A percentile compares a stretch with the other conserved stretches of the same genome.
These are phyloP conservation scores for Drosophila tsacasi DNA, from an alignment of 1,140 invertebrate species.

Conservation along the genomic window DNA sequence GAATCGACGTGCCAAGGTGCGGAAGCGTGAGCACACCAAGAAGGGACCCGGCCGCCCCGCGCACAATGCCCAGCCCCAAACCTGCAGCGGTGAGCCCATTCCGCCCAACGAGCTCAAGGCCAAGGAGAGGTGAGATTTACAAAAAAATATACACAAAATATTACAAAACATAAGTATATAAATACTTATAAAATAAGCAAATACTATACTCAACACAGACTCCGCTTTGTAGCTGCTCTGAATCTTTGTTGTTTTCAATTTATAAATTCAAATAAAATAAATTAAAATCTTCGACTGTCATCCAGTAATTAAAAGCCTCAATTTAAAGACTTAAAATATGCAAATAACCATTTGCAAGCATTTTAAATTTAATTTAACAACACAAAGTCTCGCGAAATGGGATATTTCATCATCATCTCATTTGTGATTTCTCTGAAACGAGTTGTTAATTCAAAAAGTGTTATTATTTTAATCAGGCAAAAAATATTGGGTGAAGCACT, in stretches of 20 bases:
- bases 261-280: background rate
- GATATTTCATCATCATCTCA: background rate
- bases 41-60: constrained; percentile 99
- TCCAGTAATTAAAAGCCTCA: background rate
- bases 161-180: background rate
- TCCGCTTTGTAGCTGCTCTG: background rate
- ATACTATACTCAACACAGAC: too few species aligned
- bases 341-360: background rate
- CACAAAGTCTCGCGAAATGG: background rate
- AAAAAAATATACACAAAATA: background rate
- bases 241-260: background rate
- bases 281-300: background rate
- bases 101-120: constrained; percentile 96
- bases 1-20: constrained; percentile 99
- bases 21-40: constrained; percentile 99
- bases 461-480: background rate
- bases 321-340: background rate
- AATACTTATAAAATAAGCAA: background rate
- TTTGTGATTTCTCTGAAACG: background rate
- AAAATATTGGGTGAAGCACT: background rate
- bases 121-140: constrained; percentile 89
- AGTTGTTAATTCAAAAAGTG: background rate
- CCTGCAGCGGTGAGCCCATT: constrained; percentile 98
- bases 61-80: constrained; percentile 99
- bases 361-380: background rate